Evolutionary conservation across 2,113 vertebrate genomes (phyloP).

Genomic region (Alaudala cheleensis): DNA sequence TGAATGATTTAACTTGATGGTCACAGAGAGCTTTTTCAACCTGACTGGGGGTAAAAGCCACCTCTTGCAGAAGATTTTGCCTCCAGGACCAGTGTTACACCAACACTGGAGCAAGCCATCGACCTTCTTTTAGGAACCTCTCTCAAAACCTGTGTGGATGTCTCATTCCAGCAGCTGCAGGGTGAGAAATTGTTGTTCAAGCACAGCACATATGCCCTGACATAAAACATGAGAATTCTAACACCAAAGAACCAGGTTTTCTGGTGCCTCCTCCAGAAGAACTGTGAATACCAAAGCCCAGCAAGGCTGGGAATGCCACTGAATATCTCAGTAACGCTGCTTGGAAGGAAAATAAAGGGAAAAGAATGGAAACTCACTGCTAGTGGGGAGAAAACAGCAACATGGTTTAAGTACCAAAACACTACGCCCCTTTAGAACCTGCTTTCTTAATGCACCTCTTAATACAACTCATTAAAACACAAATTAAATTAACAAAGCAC

Average conservation of each 20-base stretch:
- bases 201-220: accelerated
- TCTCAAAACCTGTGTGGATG: accelerated
- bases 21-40: background rate
- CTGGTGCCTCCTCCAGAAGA: background rate
- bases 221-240: background rate
- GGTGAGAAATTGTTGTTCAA: accelerated
- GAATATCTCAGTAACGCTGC: background rate
- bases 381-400: background rate
- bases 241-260: background rate
- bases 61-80: background rate
- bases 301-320: accelerated
- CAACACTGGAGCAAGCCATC: accelerated
- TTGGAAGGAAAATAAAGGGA: background rate
- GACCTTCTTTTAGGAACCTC: background rate
- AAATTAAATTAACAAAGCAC: background rate
- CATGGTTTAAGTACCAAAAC: background rate
- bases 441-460: background rate
- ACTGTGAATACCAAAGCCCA: background rate
- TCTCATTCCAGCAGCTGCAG: accelerated
- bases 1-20: background rate
- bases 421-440: background rate
- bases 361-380: background rate
- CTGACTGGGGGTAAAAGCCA: background rate
- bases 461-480: background rate
- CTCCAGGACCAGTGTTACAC: accelerated